Evolutionary conservation across 2,888 invertebrate species (phyloP), one percentile per base, ranked within the genome.

Genomic region (Mythimna pallens): DNA sequence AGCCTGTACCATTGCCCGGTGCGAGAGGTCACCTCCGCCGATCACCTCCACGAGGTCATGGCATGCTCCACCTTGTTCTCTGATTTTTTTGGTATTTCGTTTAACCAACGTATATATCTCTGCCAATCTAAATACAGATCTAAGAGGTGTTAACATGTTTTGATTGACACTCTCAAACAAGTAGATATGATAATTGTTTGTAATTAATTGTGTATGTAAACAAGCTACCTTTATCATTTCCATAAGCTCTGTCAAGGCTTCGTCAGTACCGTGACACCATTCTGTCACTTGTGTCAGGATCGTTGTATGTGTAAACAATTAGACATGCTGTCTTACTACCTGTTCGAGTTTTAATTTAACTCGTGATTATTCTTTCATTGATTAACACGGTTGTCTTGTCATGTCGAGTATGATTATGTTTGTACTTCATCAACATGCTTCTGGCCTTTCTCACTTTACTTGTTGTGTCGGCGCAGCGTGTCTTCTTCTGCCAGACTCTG

Each of bases 201-300:
- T 55, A n/a, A 36, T 34, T 34, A 50, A 17, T n/a, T 20, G 25
- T 43, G n/a, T 10, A n/a, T 36, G 36, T 50, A 55, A 40, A 25
- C 36, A 17, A 50, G 12, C 70, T 17, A 9, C 6, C 47, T 47
- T 34, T 57, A 59, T 74, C 22, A 61, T 66, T 74, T 25, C 58
- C 65, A n/a, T 66, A 73, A 0, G n/a, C 34, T 55, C 55, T 43
- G 50, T 6, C 80, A 80, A 78, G 77, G 77, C 8, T 43, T 0
- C 47, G 50, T 64, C 34, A 40, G 20, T 59, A 64, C 50, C 76
- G 14, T 75, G 77, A 74, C 77, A 74, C 77, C 50, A 80, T 68
- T 78, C 59, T 57, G 75, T 80, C 75, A 63, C 20, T 47, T 3
- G 25, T 54, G 65, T 73, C 74, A 66, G 66, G 22, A 74, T 54